These are phyloP conservation scores for Daphoenositta chrysoptera DNA, from an alignment of 2,113 vertebrate species.

Conservation along the genomic window DNA sequence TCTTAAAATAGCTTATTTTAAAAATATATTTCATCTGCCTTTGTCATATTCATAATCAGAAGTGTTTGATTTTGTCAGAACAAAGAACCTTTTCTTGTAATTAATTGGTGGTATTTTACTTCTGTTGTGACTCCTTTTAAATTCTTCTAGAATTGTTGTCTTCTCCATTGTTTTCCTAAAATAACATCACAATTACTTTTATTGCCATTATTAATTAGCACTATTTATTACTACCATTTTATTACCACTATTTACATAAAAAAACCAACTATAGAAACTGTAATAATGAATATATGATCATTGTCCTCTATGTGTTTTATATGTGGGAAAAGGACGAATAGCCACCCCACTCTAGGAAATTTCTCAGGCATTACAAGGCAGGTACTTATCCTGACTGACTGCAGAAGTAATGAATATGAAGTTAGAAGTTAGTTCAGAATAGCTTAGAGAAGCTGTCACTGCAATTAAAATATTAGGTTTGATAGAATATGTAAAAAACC, in stretches of 20 bases:
- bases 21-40: slow-evolving; percentile 36
- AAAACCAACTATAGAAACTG: not conserved
- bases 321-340: not conserved
- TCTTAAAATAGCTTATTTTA: not conserved
- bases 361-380: not conserved
- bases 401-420: not conserved
- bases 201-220: not conserved
- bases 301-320: not conserved
- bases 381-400: not conserved
- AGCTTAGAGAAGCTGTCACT: not conserved
- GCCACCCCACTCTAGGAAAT: not conserved
- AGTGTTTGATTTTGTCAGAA: slow-evolving; percentile 62
- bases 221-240: not conserved
- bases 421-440: not conserved
- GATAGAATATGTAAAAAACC: not conserved
- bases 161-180: slow-evolving; percentile 53
- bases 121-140: slow-evolving; percentile 73
- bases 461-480: not conserved
- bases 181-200: not conserved
- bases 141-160: slow-evolving; percentile 66
- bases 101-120: slow-evolving; percentile 67
- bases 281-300: not conserved
- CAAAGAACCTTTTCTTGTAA: slow-evolving; percentile 69
- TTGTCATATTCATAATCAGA: slow-evolving; percentile 70
- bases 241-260: not conserved